phyloP scores from a whole-genome alignment of 2,797 vertebrate species.

The Sebastes trivittatus region DNA sequence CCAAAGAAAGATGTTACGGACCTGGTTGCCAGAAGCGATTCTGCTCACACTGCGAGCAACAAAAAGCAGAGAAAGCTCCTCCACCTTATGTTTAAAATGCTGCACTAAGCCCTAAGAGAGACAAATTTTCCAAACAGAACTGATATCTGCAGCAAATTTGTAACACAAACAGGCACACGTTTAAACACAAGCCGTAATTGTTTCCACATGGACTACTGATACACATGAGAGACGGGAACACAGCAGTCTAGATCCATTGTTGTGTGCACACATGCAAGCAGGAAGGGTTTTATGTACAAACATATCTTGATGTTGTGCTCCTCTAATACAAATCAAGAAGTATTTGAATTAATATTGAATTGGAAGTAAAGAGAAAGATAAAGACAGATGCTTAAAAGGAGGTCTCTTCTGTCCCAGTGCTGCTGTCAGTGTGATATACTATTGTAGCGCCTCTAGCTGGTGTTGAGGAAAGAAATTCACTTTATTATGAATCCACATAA shows the following conservation, averaged over 20 bases:
- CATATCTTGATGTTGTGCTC: background rate
- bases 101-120: background rate
- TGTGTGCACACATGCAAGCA: background rate
- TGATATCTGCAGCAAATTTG: constrained; percentile 25
- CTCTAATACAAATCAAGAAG: constrained; percentile 25
- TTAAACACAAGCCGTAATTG: constrained; percentile 25
- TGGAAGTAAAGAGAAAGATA: background rate
- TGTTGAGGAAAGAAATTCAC: background rate
- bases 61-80: background rate
- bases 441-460: background rate
- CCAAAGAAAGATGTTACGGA: background rate
- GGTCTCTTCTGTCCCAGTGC: background rate
- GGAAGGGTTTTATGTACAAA: constrained; percentile 16
- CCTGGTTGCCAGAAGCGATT: constrained; percentile 15
- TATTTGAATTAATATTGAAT: constrained; percentile 8
- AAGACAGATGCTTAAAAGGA: constrained; percentile 10
- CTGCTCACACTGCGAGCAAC: constrained; percentile 5
- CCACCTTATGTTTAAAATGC: constrained; percentile 7
- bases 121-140: background rate
- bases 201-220: constrained; percentile 12
- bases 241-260: background rate
- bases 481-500: constrained; percentile 23
- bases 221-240: constrained; percentile 8
- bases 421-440: constrained; percentile 15
- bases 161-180: background rate